Percentiles rank a stretch among this genome's conserved stretches.
phyloP scores from a whole-genome alignment of 2,888 invertebrate species.

The Eueremaeus valkanovi region DNA sequence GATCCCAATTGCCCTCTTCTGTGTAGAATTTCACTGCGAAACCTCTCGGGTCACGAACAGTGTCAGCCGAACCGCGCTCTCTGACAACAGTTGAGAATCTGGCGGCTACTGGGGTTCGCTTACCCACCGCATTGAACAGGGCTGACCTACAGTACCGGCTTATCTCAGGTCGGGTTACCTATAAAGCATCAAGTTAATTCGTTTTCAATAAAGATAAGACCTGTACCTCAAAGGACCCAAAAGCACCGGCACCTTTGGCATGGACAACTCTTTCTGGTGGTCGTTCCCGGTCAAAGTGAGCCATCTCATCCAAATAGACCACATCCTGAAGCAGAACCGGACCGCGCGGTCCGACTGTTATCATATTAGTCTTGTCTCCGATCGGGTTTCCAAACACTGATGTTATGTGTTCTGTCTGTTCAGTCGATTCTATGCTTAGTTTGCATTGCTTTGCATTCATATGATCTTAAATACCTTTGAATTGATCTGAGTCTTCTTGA shows the following conservation, averaged over 20 bases:
- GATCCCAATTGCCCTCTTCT: constrained; percentile 81
- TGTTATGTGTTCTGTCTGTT: constrained; percentile 50
- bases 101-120: constrained; percentile 71
- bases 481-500: neutral
- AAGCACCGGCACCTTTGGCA: constrained; percentile 87
- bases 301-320: constrained; percentile 59
- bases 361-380: constrained; percentile 67
- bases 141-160: constrained; percentile 71
- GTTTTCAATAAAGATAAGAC: neutral
- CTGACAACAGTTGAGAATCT: constrained; percentile 79
- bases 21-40: constrained; percentile 92
- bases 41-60: constrained; percentile 83
- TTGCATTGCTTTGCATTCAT: neutral
- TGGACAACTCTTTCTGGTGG: constrained; percentile 95
- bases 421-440: neutral
- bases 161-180: constrained; percentile 72
- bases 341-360: constrained; percentile 82
- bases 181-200: neutral
- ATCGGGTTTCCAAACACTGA: constrained; percentile 75
- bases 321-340: constrained; percentile 82
- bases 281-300: constrained; percentile 68
- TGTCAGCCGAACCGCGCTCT: constrained; percentile 85
- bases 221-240: constrained; percentile 69
- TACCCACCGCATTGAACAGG: constrained; percentile 70
- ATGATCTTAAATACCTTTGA: neutral